phyloP scores from a whole-genome alignment of 92 coral and sea anemone species.

The Galaxea fascicularis region DNA sequence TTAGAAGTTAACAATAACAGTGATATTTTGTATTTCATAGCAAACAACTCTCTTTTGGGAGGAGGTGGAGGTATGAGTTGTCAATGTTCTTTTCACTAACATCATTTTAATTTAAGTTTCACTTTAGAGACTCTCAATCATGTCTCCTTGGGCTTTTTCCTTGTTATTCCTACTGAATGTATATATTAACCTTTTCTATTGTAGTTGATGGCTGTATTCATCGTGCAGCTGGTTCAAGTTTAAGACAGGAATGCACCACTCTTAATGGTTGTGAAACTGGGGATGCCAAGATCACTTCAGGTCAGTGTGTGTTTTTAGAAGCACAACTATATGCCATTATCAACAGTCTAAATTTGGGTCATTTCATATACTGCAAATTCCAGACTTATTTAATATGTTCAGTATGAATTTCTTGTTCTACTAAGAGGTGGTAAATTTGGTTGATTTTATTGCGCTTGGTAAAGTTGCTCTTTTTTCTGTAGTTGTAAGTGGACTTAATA shows the following conservation, averaged over 20 bases:
- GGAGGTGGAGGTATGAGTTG: constrained; percentile 92
- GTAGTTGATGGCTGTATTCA: constrained; percentile 97
- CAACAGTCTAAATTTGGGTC: too few species aligned
- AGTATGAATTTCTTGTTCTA: too few species aligned
- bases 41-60: constrained; percentile 82
- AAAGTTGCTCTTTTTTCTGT: too few species aligned
- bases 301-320: constrained; percentile 37
- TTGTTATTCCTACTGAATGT: neutral
- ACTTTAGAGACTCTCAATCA: too few species aligned
- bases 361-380: neutral
- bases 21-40: constrained; percentile 53
- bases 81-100: neutral
- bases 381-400: neutral
- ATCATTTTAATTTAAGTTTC: neutral
- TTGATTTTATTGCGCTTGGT: too few species aligned
- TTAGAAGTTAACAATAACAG: too few species aligned
- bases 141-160: neutral
- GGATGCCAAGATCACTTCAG: constrained; percentile 88
- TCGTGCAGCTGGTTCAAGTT: constrained; percentile 90
- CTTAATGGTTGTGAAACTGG: constrained; percentile 91
- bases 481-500: too few species aligned
- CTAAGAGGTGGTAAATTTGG: too few species aligned
- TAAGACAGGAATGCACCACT: constrained; percentile 72
- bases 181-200: neutral
- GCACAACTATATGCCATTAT: too few species aligned